Base-by-base conservation (phyloP, 64 coral and sea anemone species). In the Actinia tenebrosa region DNA sequence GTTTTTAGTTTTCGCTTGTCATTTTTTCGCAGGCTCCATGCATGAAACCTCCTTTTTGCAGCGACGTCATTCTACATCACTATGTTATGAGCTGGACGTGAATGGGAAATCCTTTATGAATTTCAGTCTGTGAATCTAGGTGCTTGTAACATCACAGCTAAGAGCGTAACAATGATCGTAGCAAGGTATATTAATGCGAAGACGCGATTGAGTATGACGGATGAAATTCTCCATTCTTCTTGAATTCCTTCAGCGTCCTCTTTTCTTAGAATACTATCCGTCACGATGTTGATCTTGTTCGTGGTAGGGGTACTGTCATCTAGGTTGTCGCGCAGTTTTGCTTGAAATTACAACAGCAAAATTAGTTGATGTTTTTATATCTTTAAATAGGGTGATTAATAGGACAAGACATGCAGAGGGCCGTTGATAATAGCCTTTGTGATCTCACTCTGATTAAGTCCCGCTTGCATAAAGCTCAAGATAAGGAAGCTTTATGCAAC, bases 161-260 rank as follows among this genome's bases (percentile, higher is more conserved):
- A 81, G 16, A 81, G 22, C 77, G 95, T 98, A 54, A 94, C 44
- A 4, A 94, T 55, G 16, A 98, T 94, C 13, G 92, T 94, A 47
- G 92, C 60, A 27, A 94, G n/a, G n/a, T 98, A 98, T 23, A 98
- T 75, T 87, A 93, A 90, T 47, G 93, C 80, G 80, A 98, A 98
- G 56, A 98, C 79, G 5, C 95, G 87, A 63, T 98, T 98, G 59
- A 98, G 86, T 83, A 98, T 88, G 30, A 91, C 89, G 5, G 95
- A 92, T n/a, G 91, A 86, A 42, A 98, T 82, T 22, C 95, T 71
- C 95, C 92, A 98, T 82, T 91, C 95, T 60, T 98, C 95, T 42
- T 75, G 88, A 78, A 87, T 89, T 23, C 78, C 82, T 44, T 91
- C 89, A 4, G 84, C 89, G 79, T 94, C 88, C 89, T 98, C 89